Evolutionary conservation across 2,797 vertebrate species (phyloP), one percentile per base, ranked within the genome.

Genomic region (Myiotriccus ornatus): DNA sequence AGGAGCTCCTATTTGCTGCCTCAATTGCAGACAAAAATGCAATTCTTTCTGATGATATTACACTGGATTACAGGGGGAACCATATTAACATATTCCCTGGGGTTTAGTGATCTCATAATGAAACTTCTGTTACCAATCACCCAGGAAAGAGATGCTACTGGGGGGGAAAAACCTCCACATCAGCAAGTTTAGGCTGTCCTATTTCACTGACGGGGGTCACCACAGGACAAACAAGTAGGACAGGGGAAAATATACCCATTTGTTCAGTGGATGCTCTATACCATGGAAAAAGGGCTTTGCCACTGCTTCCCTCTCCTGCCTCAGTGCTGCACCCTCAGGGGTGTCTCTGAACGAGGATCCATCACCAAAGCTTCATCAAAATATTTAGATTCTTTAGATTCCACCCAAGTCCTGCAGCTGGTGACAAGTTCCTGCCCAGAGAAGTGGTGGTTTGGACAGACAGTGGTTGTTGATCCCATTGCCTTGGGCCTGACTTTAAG

Each of bases 21-120:
- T 93, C 87, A 43, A 23, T 19, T 88, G 82, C 43, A 93, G 89
- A 68, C 82, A 90, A 89, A 88, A 93, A 76, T 35, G 84, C 90
- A 93, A 32, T 83, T 90, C 85, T 77, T 94, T 62, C 67, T 82
- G 35, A 47, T 93, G 87, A 95, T 78, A 91, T 94, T 89, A 88
- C 10, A 53, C 73, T 88, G 89, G 87, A 94, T 96, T 94, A 94
- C 89, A 91, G 0, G 7, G 73, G 81, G 87, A 93, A 94, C 73
- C 34, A 17, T 17, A 95, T 94, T 96, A 96, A 84, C 79, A 90
- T 90, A 95, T 71, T 87, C 89, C 93, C 95, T 80, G 53, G 89
- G 86, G 93, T 53, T 94, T 65, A 90, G 87, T 90, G 93, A 95
- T 86, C 91, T 88, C 81, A 62, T 75, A 95, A 96, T 91, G 87